Evolutionary conservation across 2,113 vertebrate species (phyloP).

Genomic region (Cochlearius cochlearius): DNA sequence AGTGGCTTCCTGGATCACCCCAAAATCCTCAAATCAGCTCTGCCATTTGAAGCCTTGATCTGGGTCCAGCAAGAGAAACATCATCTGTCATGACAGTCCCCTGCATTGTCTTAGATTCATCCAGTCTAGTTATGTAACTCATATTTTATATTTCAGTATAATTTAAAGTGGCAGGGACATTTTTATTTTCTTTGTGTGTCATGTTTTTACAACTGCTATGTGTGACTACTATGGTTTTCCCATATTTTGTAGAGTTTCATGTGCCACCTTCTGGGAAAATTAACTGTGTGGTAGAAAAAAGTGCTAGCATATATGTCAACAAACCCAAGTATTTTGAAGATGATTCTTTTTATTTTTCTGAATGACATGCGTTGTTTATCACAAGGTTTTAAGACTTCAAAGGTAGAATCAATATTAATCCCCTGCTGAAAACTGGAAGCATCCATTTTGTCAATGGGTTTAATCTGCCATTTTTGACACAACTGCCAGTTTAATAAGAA

Average conservation of each 20-base stretch:
- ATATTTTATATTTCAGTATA: neutral
- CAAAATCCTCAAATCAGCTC: neutral
- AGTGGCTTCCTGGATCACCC: neutral
- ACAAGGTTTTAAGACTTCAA: constrained; percentile 26
- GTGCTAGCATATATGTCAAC: neutral
- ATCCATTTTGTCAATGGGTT: constrained; percentile 20
- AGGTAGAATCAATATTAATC: constrained; percentile 45
- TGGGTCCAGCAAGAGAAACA: neutral
- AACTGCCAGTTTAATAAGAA: neutral
- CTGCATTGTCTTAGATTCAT: neutral
- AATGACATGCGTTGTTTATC: neutral
- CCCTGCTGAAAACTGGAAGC: neutral
- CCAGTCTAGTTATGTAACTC: neutral
- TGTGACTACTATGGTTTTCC: neutral
- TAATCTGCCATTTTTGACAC: constrained; percentile 29
- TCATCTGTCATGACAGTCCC: neutral
- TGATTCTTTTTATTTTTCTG: neutral
- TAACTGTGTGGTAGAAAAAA: neutral
- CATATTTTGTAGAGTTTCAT: neutral
- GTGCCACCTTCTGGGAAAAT: neutral
- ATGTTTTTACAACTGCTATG: neutral
- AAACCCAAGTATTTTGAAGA: neutral
- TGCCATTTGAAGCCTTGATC: neutral
- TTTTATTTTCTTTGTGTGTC: neutral
- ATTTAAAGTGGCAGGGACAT: neutral